These are phyloP conservation scores for Amblyjoppa fuscipennis DNA, from an alignment of 2,888 invertebrate genomes.

Conservation along the genomic window DNA sequence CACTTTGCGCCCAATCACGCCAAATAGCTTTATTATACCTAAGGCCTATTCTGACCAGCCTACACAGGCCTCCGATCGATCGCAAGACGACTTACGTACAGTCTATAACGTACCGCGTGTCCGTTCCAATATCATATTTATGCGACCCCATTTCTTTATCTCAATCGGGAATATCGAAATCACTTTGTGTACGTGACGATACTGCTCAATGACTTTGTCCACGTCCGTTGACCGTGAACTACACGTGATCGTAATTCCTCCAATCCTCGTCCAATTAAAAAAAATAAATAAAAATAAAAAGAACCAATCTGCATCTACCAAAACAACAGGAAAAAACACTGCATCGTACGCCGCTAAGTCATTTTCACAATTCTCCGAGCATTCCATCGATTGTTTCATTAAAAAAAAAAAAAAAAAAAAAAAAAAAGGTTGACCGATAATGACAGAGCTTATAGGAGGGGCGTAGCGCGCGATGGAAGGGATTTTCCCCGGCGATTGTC, in stretches of 20 bases:
- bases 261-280: neutral
- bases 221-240: slow-evolving; percentile 10
- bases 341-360: neutral
- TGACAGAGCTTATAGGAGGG: slow-evolving; percentile 17
- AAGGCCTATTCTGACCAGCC: neutral
- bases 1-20: neutral
- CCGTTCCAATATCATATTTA: slow-evolving; percentile 48
- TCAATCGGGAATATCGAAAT: slow-evolving; percentile 17
- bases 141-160: slow-evolving; percentile 50
- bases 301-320: neutral
- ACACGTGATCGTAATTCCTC: slow-evolving; percentile 5
- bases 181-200: slow-evolving; percentile 15
- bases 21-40: neutral
- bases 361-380: neutral
- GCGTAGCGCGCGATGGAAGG: slow-evolving; percentile 16
- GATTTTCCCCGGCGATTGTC: slow-evolving; percentile 11
- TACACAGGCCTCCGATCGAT: slow-evolving; percentile 47
- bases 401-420: neutral
- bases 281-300: neutral
- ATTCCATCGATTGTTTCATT: neutral
- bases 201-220: neutral
- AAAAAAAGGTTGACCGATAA: neutral
- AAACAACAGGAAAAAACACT: neutral
- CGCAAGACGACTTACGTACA: slow-evolving; percentile 15
- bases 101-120: slow-evolving; percentile 40